Base-by-base conservation (phyloP, 2,113 vertebrate species). In the Tetraodon nigroviridis region DNA sequence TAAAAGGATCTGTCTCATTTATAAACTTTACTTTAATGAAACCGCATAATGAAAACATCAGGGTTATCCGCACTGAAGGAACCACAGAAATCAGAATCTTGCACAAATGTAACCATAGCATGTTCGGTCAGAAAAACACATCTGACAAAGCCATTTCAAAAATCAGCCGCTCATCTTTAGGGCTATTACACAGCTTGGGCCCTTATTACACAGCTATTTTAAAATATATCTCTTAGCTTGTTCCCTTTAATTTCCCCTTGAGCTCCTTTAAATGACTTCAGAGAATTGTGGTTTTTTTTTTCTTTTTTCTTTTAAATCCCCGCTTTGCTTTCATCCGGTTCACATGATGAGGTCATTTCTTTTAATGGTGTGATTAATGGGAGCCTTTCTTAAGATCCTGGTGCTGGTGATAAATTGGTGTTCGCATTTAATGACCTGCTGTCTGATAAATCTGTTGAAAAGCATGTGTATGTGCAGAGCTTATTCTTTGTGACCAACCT, bases 161-260 rank as follows among this genome's bases (percentile, higher is more conserved):
- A 82, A 85, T 80, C 69, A 64, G 52, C 27, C 29, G 27, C 76
- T 84, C 73, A 77, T 84, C 65, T 81, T 86, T 77, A 75, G 67
- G 60, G 74, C 62, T 70, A 85, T 85, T 84, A 81, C 70, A 81
- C 67, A 70, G 76, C 83, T 78, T 49, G 61, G 73, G 76, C 78
- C 76, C 69, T 77, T 71, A 88, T 85, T 76, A 87, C 78, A 78
- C 82, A 86, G 81, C 71, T 73, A 84, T 87, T 84, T 88, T 76
- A 76, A 80, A 84, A 86, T 51, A 76, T 73, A 73, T 85, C 80
- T 75, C 84, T 84, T 69, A 75, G 77, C 81, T 83, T 80, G 74
- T 84, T 86, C 79, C 55, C 72, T 83, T 86, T 80, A 77, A 84
- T 86, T 84, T 82, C 66, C 69, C 80, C 83, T 75, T 79, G 81